A percentile compares a stretch with the other conserved stretches of the same genome.
phyloP scores from a whole-genome alignment of 2,113 vertebrate genomes.

The Pagrus major region DNA sequence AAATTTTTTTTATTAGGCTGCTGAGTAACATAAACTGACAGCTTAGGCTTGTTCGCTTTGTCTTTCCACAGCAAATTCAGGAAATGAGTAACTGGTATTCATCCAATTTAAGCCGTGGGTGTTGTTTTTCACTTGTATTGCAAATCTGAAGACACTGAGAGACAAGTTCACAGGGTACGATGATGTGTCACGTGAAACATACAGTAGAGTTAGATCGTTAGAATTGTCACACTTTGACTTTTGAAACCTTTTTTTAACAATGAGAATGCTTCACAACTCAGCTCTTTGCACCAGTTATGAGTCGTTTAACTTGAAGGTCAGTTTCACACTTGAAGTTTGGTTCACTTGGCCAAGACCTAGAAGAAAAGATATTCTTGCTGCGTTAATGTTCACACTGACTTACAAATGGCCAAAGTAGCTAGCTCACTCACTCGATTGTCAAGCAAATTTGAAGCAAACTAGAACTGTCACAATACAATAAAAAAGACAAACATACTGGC shows the following conservation, averaged over 20 bases:
- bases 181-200: background rate
- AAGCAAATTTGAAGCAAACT: too few relatives aligned
- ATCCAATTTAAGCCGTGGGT: background rate
- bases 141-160: slow-evolving; percentile 6
- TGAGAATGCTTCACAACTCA: background rate
- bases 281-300: background rate
- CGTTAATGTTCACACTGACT: background rate
- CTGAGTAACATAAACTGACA: background rate
- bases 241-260: background rate
- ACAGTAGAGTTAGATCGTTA: background rate
- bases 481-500: too few relatives aligned
- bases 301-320: background rate
- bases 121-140: slow-evolving; percentile 31
- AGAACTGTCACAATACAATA: too few relatives aligned
- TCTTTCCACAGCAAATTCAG: slow-evolving; percentile 5
- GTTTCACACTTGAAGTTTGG: background rate
- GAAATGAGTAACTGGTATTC: slow-evolving; percentile 19
- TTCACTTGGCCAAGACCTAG: background rate
- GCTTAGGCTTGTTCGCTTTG: background rate
- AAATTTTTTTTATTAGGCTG: slow-evolving; percentile 13
- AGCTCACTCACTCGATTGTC: background rate
- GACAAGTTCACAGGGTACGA: background rate
- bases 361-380: background rate
- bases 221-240: background rate
- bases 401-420: background rate